phyloP scores from a whole-genome alignment of 1,140 invertebrate species.

The Mamestra configurata region DNA sequence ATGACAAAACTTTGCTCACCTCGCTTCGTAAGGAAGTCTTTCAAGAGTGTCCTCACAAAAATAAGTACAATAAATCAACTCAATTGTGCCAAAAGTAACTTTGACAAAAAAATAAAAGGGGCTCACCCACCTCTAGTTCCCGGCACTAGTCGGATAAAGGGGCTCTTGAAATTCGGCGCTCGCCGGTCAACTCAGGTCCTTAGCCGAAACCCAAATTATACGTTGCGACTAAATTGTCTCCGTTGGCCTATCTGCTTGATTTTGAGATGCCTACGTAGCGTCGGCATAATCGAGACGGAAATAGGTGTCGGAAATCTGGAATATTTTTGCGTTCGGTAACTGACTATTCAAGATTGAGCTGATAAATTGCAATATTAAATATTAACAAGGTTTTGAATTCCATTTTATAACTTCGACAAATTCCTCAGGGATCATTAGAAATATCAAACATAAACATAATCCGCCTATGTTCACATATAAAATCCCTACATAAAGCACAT shows the following conservation, averaged over 20 bases:
- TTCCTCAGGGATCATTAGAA: background rate
- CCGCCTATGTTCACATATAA: slow-evolving; percentile 1
- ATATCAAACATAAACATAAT: background rate
- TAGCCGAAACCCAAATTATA: slow-evolving; percentile 74
- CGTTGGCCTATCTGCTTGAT: slow-evolving; percentile 61
- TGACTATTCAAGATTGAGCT: no score
- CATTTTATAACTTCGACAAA: background rate
- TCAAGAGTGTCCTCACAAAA: background rate
- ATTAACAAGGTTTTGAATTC: background rate
- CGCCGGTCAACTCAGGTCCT: slow-evolving; percentile 65
- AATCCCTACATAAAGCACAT: slow-evolving; percentile 20
- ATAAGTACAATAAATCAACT: slow-evolving; percentile 13
- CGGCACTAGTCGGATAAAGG: slow-evolving; percentile 33
- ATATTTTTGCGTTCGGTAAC: no score
- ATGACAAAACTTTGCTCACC: background rate
- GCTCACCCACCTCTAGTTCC: slow-evolving; percentile 17
- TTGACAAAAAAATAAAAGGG: slow-evolving; percentile 41
- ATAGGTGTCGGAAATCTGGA: background rate
- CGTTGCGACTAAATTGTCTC: slow-evolving; percentile 76
- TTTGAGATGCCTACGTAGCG: slow-evolving; percentile 69
- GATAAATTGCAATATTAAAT: no score
- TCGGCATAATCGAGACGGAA: slow-evolving; percentile 36
- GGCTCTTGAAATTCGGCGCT: slow-evolving; percentile 75
- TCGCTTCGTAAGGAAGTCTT: background rate
- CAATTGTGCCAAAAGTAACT: slow-evolving; percentile 8